phyloP scores from a whole-genome alignment of 2,888 invertebrate genomes.

The Glyphotaelius pellucidus region DNA sequence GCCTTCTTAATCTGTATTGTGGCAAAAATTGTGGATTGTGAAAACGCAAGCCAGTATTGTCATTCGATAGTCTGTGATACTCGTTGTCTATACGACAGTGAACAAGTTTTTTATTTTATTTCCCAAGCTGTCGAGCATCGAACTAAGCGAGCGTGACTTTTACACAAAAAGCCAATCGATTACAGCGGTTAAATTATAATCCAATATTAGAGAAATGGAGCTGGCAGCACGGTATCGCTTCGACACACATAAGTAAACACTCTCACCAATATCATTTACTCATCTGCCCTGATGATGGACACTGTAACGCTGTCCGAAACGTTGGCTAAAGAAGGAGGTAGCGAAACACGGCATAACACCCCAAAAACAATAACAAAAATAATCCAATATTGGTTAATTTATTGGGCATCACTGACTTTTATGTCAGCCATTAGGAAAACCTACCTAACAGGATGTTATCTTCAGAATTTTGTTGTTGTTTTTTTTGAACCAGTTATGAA shows the following conservation, averaged over 20 bases:
- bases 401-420: slow-evolving; percentile 22
- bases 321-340: too few relatives aligned
- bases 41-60: slow-evolving; percentile 11
- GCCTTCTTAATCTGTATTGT: neutral
- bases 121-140: slow-evolving; percentile 10
- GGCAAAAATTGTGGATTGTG: too few relatives aligned
- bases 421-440: neutral
- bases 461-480: neutral
- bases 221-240: too few relatives aligned
- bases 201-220: too few relatives aligned
- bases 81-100: too few relatives aligned
- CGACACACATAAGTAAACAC: too few relatives aligned
- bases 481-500: neutral
- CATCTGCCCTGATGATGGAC: too few relatives aligned
- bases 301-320: too few relatives aligned
- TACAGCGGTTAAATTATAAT: slow-evolving; percentile 30
- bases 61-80: neutral
- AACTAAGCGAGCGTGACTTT: slow-evolving; percentile 43
- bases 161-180: slow-evolving; percentile 38
- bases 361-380: too few relatives aligned
- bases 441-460: slow-evolving; percentile 10
- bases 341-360: too few relatives aligned
- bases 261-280: too few relatives aligned
- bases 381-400: slow-evolving; percentile 31
- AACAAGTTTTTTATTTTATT: neutral